Conservation (phyloP, 2,113 vertebrate species). For the Zosterops hypoxanthus region DNA sequence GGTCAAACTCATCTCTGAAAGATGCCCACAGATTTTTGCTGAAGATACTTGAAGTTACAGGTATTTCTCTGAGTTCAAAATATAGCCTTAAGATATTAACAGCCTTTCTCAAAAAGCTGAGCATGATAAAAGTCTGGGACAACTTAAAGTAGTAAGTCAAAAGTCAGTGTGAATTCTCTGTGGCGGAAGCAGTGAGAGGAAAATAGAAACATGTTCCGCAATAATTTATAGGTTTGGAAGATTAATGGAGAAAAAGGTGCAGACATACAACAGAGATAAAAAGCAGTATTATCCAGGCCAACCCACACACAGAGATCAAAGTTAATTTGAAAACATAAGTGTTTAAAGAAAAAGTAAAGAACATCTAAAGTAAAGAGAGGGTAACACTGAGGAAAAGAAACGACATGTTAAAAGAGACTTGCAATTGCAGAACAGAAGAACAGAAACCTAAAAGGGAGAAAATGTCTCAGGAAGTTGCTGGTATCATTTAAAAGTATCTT, state of each 20-base stretch:
- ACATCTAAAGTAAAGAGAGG: neutral
- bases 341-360: conserved; percentile 11
- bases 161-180: conserved; percentile 47
- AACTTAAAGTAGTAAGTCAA: conserved; percentile 11
- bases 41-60: neutral
- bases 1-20: neutral
- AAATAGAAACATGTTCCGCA: conserved; percentile 15
- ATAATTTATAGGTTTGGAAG: conserved; percentile 65
- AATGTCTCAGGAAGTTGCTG: neutral
- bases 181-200: neutral
- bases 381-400: neutral
- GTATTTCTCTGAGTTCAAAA: neutral
- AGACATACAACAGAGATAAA: conserved; percentile 60
- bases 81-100: neutral
- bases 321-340: conserved; percentile 46
- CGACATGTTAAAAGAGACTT: neutral
- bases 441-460: neutral
- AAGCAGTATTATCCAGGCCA: conserved; percentile 38
- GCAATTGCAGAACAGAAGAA: neutral
- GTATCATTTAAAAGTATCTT: neutral
- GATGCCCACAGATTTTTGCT: neutral
- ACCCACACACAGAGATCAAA: conserved; percentile 10
- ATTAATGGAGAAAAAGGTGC: conserved; percentile 31
- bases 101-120: neutral
- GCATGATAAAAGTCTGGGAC: conserved; percentile 16